phyloP scores from a whole-genome alignment of 2,113 vertebrate species.

The Dipodomys merriami region DNA sequence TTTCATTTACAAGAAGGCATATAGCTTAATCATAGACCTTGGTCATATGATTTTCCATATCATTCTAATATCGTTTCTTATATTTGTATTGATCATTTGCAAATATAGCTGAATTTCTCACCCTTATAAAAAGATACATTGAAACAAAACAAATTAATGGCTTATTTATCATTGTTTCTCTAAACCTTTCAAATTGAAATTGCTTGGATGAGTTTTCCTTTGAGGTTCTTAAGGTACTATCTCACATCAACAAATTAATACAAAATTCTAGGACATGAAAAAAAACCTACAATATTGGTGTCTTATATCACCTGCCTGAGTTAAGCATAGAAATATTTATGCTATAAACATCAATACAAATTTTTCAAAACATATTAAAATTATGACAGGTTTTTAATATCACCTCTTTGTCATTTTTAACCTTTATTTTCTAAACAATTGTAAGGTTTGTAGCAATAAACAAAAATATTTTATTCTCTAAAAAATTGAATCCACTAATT shows the following conservation, averaged over 20 bases:
- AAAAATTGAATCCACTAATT: slow-evolving; percentile 1
- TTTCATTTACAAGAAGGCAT: slow-evolving; percentile 28
- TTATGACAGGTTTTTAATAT: slow-evolving; percentile 40
- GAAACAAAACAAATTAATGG: slow-evolving; percentile 60
- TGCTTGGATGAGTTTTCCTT: slow-evolving; percentile 63
- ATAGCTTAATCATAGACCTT: slow-evolving; percentile 21
- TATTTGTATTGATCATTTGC: slow-evolving; percentile 61
- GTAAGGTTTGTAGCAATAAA: slow-evolving; percentile 29
- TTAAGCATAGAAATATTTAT: slow-evolving; percentile 50
- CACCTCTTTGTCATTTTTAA: slow-evolving; percentile 27
- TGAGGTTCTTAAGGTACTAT: background rate
- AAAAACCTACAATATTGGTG: background rate
- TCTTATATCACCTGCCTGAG: slow-evolving; percentile 30
- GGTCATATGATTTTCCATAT: slow-evolving; percentile 53
- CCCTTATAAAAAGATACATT: slow-evolving; percentile 60
- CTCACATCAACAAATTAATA: slow-evolving; percentile 41
- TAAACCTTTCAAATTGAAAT: slow-evolving; percentile 67
- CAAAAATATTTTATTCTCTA: background rate
- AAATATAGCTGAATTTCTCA: slow-evolving; percentile 63
- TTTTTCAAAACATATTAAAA: slow-evolving; percentile 67
- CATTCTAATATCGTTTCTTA: slow-evolving; percentile 49
- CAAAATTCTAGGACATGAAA: slow-evolving; percentile 49
- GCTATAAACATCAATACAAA: background rate
- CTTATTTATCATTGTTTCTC: slow-evolving; percentile 69
- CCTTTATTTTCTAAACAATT: slow-evolving; percentile 24